Evolutionary conservation across 1,140 invertebrate species (phyloP), one percentile per base, ranked within the genome.

Genomic region (Brachionus plicatilis): DNA sequence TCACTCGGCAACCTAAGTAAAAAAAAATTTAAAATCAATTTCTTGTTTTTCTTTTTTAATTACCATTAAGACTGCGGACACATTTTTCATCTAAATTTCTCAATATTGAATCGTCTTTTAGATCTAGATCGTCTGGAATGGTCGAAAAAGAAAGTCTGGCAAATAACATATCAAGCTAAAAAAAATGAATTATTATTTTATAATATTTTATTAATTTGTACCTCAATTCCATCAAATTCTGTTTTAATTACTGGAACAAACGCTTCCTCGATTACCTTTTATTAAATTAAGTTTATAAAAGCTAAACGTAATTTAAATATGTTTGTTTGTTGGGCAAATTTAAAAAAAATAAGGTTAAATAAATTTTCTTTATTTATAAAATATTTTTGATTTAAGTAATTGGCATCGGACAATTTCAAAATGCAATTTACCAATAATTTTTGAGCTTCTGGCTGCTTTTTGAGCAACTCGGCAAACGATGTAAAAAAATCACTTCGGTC

Each of bases 161-260:
- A 91, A 99, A 99, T 76, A 99, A 89, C 93, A 99, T 94, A 92
- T 99, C 98, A 85, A 98, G 95, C 86, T 76, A 50, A 50, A 76
- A 17, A 70, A 70, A 70, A 43, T 37, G 3, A 14, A 41, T 68
- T 37, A 9, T n/a, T 68, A 14, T 33, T 33, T 41, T 68, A 41
- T 1, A 33, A 33, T 24, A 0, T 33, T 41, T 14, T 24, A 68
- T 33, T 37, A 14, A 14, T 37, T 68, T 9, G 33, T 50, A 76
- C 72, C 72, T 98, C 97, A 86, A 99, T 98, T 27, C 95, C 95
- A 91, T 97, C 95, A 90, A 99, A 99, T 88, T 95, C 95, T 94
- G 99, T 96, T 91, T 99, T 99, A 72, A 99, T 98, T 3, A 99
- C 96, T 20, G 98, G 98, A 78, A 99, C 98, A 91, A 95, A 99